These are phyloP conservation scores for Thelaira solivaga DNA, from an alignment of 2,888 invertebrate genomes.

Conservation along the genomic window DNA sequence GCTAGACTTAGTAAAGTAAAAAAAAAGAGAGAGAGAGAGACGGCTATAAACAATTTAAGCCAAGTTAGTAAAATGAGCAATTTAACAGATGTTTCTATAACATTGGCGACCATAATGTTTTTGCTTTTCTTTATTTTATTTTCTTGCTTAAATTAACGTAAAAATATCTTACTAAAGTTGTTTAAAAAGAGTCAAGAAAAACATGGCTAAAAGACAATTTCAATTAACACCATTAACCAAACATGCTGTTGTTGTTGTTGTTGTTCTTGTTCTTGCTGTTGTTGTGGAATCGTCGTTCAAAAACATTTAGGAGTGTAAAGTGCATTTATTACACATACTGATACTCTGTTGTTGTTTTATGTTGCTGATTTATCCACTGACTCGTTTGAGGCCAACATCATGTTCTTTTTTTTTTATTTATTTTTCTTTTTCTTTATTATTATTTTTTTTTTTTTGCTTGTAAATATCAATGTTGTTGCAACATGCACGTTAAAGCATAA, in stretches of 20 bases:
- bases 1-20: not conserved
- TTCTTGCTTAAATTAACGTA: not conserved
- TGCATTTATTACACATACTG: conserved; percentile 24
- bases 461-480: conserved; percentile 36
- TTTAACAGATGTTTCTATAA: conserved; percentile 43
- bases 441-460: conserved; percentile 15
- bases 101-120: not conserved
- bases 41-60: not conserved
- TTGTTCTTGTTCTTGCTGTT: not conserved
- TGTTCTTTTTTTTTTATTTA: conserved; percentile 39
- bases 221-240: conserved; percentile 57
- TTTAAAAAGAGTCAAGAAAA: not conserved
- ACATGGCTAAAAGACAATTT: conserved; percentile 49
- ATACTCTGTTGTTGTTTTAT: not conserved
- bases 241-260: conserved; percentile 26
- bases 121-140: too few relatives aligned
- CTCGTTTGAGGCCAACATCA: conserved; percentile 42
- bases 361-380: conserved; percentile 27
- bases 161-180: not conserved
- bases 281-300: not conserved
- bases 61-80: conserved; percentile 40
- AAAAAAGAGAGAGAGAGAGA: not conserved
- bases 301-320: conserved; percentile 31
- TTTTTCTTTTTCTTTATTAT: conserved; percentile 19
- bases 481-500: conserved; percentile 36